Conservation (phyloP, 1,140 invertebrate genomes). For the Philotrypesis tridentata region DNA sequence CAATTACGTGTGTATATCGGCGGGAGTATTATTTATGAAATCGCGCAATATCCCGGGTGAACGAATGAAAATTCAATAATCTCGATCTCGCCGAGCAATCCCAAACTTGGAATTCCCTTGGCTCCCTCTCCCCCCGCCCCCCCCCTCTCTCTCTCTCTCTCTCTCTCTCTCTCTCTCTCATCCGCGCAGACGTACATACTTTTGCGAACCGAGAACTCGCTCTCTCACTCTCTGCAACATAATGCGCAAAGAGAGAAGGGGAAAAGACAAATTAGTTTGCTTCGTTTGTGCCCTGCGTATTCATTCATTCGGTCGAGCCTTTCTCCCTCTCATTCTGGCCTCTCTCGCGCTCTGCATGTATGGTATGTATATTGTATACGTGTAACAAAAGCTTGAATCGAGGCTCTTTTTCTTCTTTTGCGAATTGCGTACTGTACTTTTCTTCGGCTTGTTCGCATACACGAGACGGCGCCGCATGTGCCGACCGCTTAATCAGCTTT, state of each 20-base stretch:
- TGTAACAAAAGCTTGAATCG: not conserved
- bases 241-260: not conserved
- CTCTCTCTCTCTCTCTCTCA: too few species aligned
- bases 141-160: too few species aligned
- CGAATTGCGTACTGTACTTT: too few species aligned
- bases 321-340: not conserved
- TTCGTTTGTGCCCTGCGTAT: constrained; percentile 16
- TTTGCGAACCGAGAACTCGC: not conserved
- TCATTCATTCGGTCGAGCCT: constrained; percentile 7
- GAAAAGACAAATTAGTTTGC: constrained; percentile 33
- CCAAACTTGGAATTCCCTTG: not conserved
- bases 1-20: too few species aligned
- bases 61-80: not conserved
- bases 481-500: not conserved
- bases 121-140: too few species aligned
- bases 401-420: not conserved
- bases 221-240: constrained; percentile 10
- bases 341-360: not conserved
- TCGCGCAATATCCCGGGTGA: not conserved
- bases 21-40: too few species aligned
- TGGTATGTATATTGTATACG: not conserved
- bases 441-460: not conserved
- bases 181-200: not conserved
- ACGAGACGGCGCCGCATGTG: not conserved
- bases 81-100: not conserved